Percentiles rank a stretch among this genome's conserved stretches.
phyloP scores from a whole-genome alignment of 2,888 invertebrate genomes.

The Malacosoma neustria region DNA sequence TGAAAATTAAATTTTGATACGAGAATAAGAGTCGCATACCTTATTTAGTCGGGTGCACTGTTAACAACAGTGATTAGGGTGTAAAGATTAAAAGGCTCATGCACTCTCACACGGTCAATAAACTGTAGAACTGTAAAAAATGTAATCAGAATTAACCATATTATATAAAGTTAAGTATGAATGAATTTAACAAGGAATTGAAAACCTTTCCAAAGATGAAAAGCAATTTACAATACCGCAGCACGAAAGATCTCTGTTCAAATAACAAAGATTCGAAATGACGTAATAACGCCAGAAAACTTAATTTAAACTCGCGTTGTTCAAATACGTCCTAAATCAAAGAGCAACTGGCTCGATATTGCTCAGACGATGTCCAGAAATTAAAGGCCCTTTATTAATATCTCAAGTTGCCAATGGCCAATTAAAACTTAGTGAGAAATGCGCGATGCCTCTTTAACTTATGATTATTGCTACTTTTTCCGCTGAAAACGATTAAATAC shows the following conservation, averaged over 20 bases:
- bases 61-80: no score
- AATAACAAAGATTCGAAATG: background rate
- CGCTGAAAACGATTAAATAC: no score
- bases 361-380: slow-evolving; percentile 32
- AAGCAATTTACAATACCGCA: background rate
- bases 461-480: slow-evolving; percentile 41
- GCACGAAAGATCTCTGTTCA: background rate
- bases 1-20: no score
- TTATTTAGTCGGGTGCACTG: no score
- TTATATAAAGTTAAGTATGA: no score
- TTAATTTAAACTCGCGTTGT: slow-evolving; percentile 1
- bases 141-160: no score
- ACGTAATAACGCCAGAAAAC: background rate
- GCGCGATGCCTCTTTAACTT: slow-evolving; percentile 37
- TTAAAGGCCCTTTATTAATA: slow-evolving; percentile 52
- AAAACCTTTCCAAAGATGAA: no score
- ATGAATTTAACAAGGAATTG: no score
- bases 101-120: no score
- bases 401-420: slow-evolving; percentile 52
- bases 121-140: no score
- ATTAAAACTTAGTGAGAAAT: slow-evolving; percentile 56
- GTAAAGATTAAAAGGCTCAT: no score
- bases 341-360: slow-evolving; percentile 18
- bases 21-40: no score
- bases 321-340: slow-evolving; percentile 18